Evolutionary conservation across 2,797 vertebrate species (phyloP), one percentile per base, ranked within the genome.

Genomic region (Cetoscarus ocellatus): DNA sequence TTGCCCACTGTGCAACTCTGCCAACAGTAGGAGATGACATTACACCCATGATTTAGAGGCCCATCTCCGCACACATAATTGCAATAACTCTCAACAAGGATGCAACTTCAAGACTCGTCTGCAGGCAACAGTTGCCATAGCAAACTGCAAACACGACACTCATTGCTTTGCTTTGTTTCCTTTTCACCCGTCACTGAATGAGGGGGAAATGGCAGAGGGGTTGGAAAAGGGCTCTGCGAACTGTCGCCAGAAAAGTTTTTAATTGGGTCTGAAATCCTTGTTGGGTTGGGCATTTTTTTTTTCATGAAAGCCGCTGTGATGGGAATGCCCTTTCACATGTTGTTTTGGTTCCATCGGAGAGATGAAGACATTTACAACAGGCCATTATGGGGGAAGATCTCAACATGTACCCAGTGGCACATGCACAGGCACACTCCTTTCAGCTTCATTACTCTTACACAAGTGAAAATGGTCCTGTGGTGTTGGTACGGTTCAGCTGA

Each of bases 401-500:
- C 59, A 3, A 67, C 40, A 47, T 63, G 72, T 42, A 57, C 58
- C 17, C 66, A 3, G 52, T 35, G 66, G 58, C 81, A 74, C 43
- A 18, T 67, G 56, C 17, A 5, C 70, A 66, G 13, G 60, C 58
- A 64, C 2, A 36, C 71, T 51, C 76, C 75, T 73, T 77, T 82
- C 67, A 58, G 86, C 83, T 87, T 89, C 88, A 90, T 89, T 90
- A 88, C 80, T 79, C 60, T 83, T 75, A 83, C 77, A 80, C 56
- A 73, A 88, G 76, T 79, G 83, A 73, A 85, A 89, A 85, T 82
- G 83, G 68, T 82, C 75, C 81, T 75, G 86, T 58, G 80, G 70
- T 55, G 80, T 63, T 51, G 43, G 49, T 35, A 51, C 12, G 61
- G 56, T 85, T 79, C 64, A 48, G 73, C 58, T 73, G 78, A 72